These are phyloP conservation scores for Frieseomelitta varia DNA, from an alignment of 1,140 invertebrate genomes.

Conservation along the genomic window DNA sequence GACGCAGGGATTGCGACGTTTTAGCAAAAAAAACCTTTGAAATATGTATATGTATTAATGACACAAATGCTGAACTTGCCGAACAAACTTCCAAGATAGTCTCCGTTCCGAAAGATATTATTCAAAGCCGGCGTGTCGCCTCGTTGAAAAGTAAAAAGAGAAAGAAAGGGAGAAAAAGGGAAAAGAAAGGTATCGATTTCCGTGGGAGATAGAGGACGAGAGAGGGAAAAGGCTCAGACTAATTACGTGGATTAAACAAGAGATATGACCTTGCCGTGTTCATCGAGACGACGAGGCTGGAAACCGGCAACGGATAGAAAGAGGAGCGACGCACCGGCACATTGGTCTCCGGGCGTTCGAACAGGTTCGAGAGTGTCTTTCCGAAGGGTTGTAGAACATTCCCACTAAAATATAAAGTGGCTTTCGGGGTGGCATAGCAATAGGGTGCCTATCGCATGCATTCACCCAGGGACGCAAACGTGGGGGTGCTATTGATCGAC, in stretches of 20 bases:
- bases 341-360: conserved; percentile 44
- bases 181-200: conserved; percentile 4
- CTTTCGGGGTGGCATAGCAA: conserved; percentile 79
- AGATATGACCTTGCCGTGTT: conserved; percentile 49
- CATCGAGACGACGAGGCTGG: conserved; percentile 8
- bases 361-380: conserved; percentile 72
- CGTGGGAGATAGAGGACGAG: background rate
- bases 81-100: background rate
- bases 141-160: background rate
- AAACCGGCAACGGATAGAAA: conserved; percentile 6
- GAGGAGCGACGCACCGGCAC: background rate
- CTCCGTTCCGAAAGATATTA: background rate
- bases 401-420: conserved; percentile 82
- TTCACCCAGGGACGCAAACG: conserved; percentile 73
- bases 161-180: too few relatives aligned
- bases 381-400: conserved; percentile 79
- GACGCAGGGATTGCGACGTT: background rate
- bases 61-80: too few relatives aligned
- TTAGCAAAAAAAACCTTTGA: too few relatives aligned
- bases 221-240: conserved; percentile 23
- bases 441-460: conserved; percentile 78
- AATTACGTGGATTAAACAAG: conserved; percentile 54
- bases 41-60: too few relatives aligned
- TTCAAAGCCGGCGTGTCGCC: too few relatives aligned
- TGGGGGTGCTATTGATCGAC: conserved; percentile 80